Conservation (phyloP, 2,113 vertebrate species). For the Archocentrus centrarchus region DNA sequence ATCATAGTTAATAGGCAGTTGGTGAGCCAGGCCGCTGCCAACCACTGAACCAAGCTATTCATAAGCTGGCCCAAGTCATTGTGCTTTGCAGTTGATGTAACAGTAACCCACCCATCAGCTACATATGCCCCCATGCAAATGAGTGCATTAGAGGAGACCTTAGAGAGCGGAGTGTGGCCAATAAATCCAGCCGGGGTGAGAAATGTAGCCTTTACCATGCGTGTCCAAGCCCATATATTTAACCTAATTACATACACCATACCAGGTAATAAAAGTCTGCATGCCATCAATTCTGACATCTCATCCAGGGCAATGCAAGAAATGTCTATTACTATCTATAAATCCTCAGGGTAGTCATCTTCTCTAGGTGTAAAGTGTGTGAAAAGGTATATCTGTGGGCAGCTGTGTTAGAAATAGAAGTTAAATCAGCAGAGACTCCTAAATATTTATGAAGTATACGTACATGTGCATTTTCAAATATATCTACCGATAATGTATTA, state of each 20-base stretch:
- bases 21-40: conserved; percentile 72
- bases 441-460: conserved; percentile 33
- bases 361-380: conserved; percentile 54
- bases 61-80: conserved; percentile 69
- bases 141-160: conserved; percentile 78
- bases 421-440: conserved; percentile 32
- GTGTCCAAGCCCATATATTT: conserved; percentile 82
- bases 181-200: conserved; percentile 80
- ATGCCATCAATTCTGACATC: conserved; percentile 82
- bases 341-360: conserved; percentile 72
- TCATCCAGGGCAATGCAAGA: conserved; percentile 70
- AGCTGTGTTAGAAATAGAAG: conserved; percentile 22
- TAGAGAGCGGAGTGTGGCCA: conserved; percentile 73
- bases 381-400: conserved; percentile 59
- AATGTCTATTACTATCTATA: conserved; percentile 79
- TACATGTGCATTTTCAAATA: conserved; percentile 21
- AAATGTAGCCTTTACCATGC: conserved; percentile 80
- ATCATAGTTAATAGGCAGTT: conserved; percentile 81
- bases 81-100: conserved; percentile 72
- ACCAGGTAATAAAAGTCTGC: conserved; percentile 83
- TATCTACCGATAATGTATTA: conserved; percentile 16
- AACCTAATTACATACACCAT: conserved; percentile 84
- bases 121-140: conserved; percentile 80
- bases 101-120: conserved; percentile 78
- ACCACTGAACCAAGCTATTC: conserved; percentile 75